Evolutionary conservation across 2,113 vertebrate genomes (phyloP).

Genomic region (Lophotis ruficrista): DNA sequence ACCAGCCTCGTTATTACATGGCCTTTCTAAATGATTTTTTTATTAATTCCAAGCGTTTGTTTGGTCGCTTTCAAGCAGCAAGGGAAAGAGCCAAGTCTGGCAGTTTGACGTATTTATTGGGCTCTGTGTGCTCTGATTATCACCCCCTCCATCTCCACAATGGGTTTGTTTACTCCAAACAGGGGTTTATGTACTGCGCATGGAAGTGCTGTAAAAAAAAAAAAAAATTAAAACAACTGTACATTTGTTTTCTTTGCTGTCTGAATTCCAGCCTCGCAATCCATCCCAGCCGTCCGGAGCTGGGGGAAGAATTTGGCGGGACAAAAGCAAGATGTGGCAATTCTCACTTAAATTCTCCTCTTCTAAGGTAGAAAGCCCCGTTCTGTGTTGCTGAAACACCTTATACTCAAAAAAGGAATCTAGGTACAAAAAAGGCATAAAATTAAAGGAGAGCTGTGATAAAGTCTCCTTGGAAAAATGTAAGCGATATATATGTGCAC

Average conservation of each 20-base stretch:
- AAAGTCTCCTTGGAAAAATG: background rate
- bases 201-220: conserved; percentile 7
- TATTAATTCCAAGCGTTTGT: background rate
- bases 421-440: background rate
- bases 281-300: background rate
- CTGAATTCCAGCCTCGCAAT: background rate
- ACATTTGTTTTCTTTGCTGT: background rate
- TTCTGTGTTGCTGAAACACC: background rate
- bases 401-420: background rate
- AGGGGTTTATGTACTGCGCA: background rate
- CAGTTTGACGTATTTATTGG: background rate
- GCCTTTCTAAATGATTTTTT: conserved; percentile 23
- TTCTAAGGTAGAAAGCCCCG: background rate
- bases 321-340: background rate
- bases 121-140: conserved; percentile 3
- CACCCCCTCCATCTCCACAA: background rate
- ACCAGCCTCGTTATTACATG: background rate
- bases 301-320: background rate
- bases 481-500: background rate
- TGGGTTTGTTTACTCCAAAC: background rate
- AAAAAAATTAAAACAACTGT: conserved; percentile 15
- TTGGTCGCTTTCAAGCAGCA: background rate
- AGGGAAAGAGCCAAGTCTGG: conserved; percentile 10
- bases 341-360: background rate
- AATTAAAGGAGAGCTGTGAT: background rate